These are phyloP conservation scores for Dipus sagitta DNA, from an alignment of 2,797 vertebrate genomes.

Conservation along the genomic window DNA sequence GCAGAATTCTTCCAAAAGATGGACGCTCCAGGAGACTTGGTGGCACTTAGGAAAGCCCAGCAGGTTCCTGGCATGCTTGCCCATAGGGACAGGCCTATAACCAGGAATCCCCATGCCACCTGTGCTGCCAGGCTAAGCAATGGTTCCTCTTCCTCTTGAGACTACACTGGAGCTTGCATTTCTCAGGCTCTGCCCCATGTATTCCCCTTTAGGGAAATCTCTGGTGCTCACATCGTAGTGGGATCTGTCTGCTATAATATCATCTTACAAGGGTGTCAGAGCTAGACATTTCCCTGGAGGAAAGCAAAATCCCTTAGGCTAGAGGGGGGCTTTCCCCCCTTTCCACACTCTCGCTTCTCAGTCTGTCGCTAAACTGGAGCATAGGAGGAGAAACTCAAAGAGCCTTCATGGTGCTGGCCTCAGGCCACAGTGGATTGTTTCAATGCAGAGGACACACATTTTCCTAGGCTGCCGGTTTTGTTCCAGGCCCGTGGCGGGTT, in stretches of 20 bases:
- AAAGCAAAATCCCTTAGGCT: constrained; percentile 51
- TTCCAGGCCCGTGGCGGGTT: constrained; percentile 52
- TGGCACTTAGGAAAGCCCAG: not conserved
- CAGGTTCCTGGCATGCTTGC: not conserved
- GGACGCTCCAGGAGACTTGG: not conserved
- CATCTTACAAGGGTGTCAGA: constrained; percentile 36
- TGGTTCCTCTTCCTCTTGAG: not conserved
- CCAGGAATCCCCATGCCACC: not conserved
- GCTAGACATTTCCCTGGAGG: constrained; percentile 59
- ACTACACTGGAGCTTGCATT: constrained; percentile 49
- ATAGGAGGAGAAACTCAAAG: constrained; percentile 69
- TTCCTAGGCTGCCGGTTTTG: constrained; percentile 63
- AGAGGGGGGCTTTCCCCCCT: not conserved
- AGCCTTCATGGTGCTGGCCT: constrained; percentile 30
- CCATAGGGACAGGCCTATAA: not conserved
- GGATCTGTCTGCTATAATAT: constrained; percentile 13
- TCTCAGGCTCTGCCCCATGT: not conserved
- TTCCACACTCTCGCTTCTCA: constrained; percentile 24
- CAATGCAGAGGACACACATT: constrained; percentile 39
- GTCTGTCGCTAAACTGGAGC: constrained; percentile 55
- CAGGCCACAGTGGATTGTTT: constrained; percentile 46
- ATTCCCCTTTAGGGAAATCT: constrained; percentile 57
- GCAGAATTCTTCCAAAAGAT: not conserved
- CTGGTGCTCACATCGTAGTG: not conserved
- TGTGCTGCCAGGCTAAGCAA: constrained; percentile 27